Conservation (phyloP, 2,888 invertebrate species). For the Nymphalis c-album region DNA sequence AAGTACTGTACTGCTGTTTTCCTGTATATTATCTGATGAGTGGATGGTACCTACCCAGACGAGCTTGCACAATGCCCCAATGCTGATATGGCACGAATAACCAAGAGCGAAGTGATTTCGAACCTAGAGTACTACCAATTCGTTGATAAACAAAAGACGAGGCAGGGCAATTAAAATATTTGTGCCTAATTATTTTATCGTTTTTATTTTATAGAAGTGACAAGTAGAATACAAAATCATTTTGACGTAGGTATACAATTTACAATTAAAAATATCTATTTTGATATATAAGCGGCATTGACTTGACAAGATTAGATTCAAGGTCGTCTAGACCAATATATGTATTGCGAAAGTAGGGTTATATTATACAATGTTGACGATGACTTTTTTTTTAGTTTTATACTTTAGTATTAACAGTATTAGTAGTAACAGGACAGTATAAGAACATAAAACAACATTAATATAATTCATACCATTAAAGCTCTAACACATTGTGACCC, state of each 20-base stretch:
- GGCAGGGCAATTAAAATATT: too few species aligned
- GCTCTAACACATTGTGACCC: conserved; percentile 51
- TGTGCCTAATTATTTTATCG: too few species aligned
- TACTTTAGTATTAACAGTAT: neutral
- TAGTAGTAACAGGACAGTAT: too few species aligned
- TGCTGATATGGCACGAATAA: too few species aligned
- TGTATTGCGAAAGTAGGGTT: conserved; percentile 70
- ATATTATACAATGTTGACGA: conserved; percentile 45
- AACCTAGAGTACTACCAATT: too few species aligned
- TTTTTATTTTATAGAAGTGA: too few species aligned
- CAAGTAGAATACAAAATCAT: neutral
- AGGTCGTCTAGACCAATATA: conserved; percentile 70
- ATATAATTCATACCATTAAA: conserved; percentile 50
- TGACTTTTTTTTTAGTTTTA: conserved; percentile 14
- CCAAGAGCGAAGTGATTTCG: too few species aligned
- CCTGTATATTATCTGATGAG: too few species aligned
- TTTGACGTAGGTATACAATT: conserved; percentile 5
- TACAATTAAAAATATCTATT: conserved; percentile 42
- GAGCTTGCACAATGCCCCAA: too few species aligned
- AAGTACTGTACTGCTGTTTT: too few species aligned
- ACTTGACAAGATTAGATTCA: conserved; percentile 79
- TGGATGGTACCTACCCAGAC: too few species aligned
- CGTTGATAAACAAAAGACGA: too few species aligned
- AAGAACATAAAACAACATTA: conserved; percentile 4
- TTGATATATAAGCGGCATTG: conserved; percentile 75